Conservation (phyloP, 2,888 invertebrate genomes). For the Limnephilus lunatus region DNA sequence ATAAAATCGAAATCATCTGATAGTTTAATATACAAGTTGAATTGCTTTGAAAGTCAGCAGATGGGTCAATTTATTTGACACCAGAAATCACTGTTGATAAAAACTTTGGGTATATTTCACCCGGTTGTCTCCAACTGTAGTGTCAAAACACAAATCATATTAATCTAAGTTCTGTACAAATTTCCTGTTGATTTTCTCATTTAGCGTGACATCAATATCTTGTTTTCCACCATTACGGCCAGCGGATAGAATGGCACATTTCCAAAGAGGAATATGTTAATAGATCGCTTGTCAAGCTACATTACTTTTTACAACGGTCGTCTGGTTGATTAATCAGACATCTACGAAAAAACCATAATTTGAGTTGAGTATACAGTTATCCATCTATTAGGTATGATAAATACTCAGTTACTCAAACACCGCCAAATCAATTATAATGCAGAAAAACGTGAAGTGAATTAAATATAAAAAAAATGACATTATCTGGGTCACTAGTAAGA, state of each 20-base stretch:
- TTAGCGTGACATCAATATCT: neutral
- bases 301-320: neutral
- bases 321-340: too few species aligned
- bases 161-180: neutral
- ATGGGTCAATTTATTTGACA: neutral
- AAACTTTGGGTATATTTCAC: neutral
- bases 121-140: neutral
- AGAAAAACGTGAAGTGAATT: too few species aligned
- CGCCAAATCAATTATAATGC: too few species aligned
- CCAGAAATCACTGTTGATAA: neutral
- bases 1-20: neutral
- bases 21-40: neutral
- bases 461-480: too few species aligned
- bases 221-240: neutral
- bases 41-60: neutral
- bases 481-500: too few species aligned
- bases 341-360: too few species aligned
- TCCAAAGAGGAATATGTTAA: neutral
- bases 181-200: neutral
- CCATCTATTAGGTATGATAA: too few species aligned
- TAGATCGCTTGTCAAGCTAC: neutral
- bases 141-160: neutral
- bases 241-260: neutral
- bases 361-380: too few species aligned
- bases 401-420: too few species aligned